Percentiles rank a stretch among this genome's conserved stretches.
These are phyloP conservation scores for Pammene aurita DNA, from an alignment of 2,888 invertebrate species.

Conservation along the genomic window DNA sequence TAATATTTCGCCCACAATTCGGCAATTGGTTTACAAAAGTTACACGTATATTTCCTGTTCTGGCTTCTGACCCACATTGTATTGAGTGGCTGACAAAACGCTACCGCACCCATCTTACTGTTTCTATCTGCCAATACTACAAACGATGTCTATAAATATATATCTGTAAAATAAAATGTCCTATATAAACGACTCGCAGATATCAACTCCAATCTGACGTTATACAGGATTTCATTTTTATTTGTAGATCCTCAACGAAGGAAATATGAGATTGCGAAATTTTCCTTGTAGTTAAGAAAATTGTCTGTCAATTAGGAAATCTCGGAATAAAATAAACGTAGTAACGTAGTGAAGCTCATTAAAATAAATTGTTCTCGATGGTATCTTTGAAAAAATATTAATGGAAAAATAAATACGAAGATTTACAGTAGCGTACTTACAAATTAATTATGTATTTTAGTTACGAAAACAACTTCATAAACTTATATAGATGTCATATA, in stretches of 20 bases:
- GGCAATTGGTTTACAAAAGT: too few species aligned
- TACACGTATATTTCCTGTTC: too few species aligned
- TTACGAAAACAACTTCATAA: too few species aligned
- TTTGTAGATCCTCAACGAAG: background rate
- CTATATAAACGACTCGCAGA: constrained; percentile 31
- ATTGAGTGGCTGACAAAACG: too few species aligned
- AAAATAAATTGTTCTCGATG: constrained; percentile 9
- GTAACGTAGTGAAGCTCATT: background rate
- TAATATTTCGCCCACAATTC: too few species aligned
- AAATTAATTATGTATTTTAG: too few species aligned
- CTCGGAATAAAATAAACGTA: background rate
- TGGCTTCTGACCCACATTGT: too few species aligned
- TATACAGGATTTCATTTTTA: constrained; percentile 28
- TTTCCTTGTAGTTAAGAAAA: background rate
- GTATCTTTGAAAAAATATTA: too few species aligned
- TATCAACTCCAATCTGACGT: constrained; percentile 37
- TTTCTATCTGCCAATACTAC: background rate
- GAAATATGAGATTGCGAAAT: constrained; percentile 11
- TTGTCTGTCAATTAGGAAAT: background rate
- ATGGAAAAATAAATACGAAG: too few species aligned
- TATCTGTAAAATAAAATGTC: constrained; percentile 5
- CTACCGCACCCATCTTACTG: background rate
- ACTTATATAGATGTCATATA: too few species aligned
- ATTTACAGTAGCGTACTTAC: too few species aligned
- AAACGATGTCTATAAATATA: background rate